phyloP scores from a whole-genome alignment of 2,797 vertebrate genomes.

The Pitangus sulphuratus region DNA sequence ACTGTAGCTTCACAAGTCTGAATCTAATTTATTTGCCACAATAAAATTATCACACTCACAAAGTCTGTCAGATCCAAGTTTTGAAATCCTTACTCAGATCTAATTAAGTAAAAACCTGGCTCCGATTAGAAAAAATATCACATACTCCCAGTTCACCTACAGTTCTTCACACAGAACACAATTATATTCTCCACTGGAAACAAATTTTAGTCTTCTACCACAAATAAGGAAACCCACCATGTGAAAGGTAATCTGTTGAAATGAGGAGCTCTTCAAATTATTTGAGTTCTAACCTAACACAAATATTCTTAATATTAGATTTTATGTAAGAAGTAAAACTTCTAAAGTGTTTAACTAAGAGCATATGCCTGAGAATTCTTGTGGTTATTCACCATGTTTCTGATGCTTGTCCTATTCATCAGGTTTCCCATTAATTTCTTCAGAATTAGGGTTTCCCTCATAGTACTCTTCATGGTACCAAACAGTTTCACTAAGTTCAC shows the following conservation, averaged over 20 bases:
- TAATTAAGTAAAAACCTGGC: slow-evolving; percentile 32
- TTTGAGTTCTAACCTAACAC: slow-evolving; percentile 23
- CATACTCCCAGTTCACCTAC: neutral
- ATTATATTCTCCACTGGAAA: slow-evolving; percentile 15
- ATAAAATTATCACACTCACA: slow-evolving; percentile 13
- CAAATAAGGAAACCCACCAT: neutral
- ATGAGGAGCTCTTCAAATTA: neutral
- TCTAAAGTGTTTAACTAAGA: slow-evolving; percentile 45
- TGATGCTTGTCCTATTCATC: slow-evolving; percentile 17
- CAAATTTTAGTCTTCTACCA: slow-evolving; percentile 19
- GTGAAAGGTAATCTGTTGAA: slow-evolving; percentile 22
- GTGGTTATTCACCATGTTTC: slow-evolving; percentile 57
- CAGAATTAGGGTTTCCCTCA: slow-evolving; percentile 13
- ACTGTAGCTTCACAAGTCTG: neutral
- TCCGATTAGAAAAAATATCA: slow-evolving; percentile 39
- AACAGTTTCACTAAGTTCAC: neutral
- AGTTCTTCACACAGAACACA: neutral
- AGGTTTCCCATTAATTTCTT: slow-evolving; percentile 22
- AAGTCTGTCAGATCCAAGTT: neutral
- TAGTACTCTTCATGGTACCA: neutral
- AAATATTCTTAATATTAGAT: slow-evolving; percentile 57
- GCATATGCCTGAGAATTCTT: slow-evolving; percentile 54
- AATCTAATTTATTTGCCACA: slow-evolving; percentile 35
- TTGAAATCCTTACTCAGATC: slow-evolving; percentile 2
- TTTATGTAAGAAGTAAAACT: slow-evolving; percentile 38